Evolutionary conservation across 2,113 vertebrate genomes (phyloP), one percentile per base, ranked within the genome.

Genomic region (Stigmatopora argus): DNA sequence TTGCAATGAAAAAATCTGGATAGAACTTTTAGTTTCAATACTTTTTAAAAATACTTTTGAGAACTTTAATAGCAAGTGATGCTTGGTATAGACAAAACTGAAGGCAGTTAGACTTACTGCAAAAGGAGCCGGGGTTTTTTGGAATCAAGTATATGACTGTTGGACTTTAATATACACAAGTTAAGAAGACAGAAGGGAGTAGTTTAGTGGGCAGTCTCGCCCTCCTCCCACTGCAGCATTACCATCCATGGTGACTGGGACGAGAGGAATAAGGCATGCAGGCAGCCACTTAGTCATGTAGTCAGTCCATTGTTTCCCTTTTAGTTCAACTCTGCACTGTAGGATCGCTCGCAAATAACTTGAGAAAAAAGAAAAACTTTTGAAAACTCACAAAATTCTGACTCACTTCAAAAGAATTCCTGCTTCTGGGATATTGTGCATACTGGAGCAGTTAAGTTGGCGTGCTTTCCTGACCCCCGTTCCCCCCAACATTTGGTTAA

Each of bases 171-270:
- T 55, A 14, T 55, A 44, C 18, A 60, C 15, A 47, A 31, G 45
- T 21, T 34, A 41, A 53, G n/a, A 11, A 35, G 9, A 53, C 23
- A 34, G 34, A 14, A 56, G 18, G 12, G 45, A 31, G 45, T 47
- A 26, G 57, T 71, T 56, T 19, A 67, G 73, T 72, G 72, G 81
- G 75, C 71, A 64, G 84, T 72, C 66, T 80, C 77, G 80, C 83
- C 75, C 63, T 48, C 75, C 45, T 69, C 48, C 74, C 56, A 66
- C 62, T 38, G 53, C 70, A 68, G 69, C 66, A 63, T 70, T 75
- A 65, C 65, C 72, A 75, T 75, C 66, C n/a, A 57, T 61, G 75
- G 71, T 34, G 72, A 65, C 70, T 64, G 38, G 73, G 66, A 73
- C 59, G 65, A 80, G 64, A 78, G 64, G 65, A 79, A 69, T 6